Conservation (phyloP, 2,113 vertebrate genomes). For the Mesitornis unicolor region DNA sequence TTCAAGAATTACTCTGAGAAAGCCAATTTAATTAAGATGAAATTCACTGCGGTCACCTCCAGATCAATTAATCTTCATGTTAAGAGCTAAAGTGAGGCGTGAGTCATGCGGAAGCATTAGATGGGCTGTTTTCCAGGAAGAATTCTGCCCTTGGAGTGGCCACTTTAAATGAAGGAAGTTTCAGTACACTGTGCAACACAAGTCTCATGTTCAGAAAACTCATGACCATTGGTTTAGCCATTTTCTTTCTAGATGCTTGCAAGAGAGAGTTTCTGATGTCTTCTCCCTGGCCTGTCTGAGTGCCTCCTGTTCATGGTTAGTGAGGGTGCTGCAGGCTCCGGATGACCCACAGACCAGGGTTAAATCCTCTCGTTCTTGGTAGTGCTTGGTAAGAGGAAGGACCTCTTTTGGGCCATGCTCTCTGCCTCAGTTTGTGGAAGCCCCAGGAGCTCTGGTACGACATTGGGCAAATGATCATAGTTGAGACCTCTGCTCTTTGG, state of each 20-base stretch:
- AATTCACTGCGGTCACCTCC: background rate
- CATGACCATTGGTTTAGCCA: background rate
- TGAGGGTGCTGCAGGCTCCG: background rate
- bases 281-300: background rate
- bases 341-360: background rate
- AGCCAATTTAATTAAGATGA: background rate
- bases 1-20: conserved; percentile 12
- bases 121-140: background rate
- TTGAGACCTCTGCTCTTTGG: background rate
- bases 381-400: background rate
- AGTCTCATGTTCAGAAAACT: background rate
- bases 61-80: background rate
- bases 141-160: background rate
- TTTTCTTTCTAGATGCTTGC: background rate
- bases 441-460: background rate
- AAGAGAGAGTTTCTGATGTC: background rate
- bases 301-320: rapidly evolving
- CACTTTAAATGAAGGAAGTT: background rate
- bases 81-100: background rate
- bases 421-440: background rate
- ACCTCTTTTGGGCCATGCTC: background rate
- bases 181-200: background rate
- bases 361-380: background rate
- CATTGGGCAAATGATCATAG: background rate
- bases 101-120: background rate